Base-by-base conservation (phyloP, 2,113 vertebrate species). In the Leucopsar rothschildi region DNA sequence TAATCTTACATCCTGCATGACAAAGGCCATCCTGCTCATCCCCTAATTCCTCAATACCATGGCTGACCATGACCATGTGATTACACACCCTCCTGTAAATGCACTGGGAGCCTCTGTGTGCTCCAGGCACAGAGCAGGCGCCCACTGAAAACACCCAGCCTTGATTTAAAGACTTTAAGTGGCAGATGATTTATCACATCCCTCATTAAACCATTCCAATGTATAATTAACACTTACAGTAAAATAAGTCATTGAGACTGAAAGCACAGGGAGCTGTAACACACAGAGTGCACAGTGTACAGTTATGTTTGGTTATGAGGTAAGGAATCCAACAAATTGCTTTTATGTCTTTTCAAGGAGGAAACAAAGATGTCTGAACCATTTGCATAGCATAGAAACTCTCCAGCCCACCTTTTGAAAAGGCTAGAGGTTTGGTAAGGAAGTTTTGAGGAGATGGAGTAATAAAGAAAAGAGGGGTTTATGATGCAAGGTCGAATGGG, bases 151-250 rank as follows among this genome's bases (percentile, higher is more conserved):
- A 75, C 56, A 79, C 25, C 21, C 64, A 68, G 64, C 6, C 85
- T 68, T 73, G 85, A 95, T 92, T 90, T 94, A 94, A 96, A 83
- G 69, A 29, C 56, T 83, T 91, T 52, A 71, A 86, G 75, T 6
- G 3, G 44, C 2, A 2, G 87, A 75, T 88, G 88, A 96, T 95
- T 93, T 94, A 84, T 84, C 39, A 50, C 76, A 71, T 59, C 61
- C 68, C 68, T 94, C 64, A 25, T 25, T 23, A 93, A 96, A 81
- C 64, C 60, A 66, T 82, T 88, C 92, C 64, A 60, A 64, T 65
- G 72, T 78, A 57, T 96, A 94, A 94, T 95, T 94, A 90, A 83
- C 68, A 33, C 64, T 85, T 87, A 80, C 60, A 81, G 82, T 81
- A 77, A 94, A 90, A 77, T n/a, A 86, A 90, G 64, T 82, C 92